Evolutionary conservation across 2,888 invertebrate species (phyloP).

Genomic region (Hydraecia micacea): DNA sequence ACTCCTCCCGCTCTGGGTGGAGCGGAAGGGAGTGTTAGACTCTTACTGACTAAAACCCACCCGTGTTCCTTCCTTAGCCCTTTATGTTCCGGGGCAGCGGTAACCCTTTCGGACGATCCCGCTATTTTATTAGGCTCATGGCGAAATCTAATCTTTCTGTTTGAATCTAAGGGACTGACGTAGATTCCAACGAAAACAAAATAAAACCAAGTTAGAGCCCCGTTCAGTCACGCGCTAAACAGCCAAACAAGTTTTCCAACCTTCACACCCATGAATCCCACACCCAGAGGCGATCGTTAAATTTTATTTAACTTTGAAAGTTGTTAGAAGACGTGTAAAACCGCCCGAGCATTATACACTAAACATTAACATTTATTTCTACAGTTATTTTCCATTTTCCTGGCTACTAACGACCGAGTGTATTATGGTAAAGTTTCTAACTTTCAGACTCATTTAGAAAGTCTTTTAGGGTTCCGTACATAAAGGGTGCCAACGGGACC

Average conservation of each 20-base stretch:
- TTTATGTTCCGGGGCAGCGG: too few species aligned
- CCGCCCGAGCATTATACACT: slow-evolving; percentile 63
- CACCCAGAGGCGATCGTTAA: slow-evolving; percentile 67
- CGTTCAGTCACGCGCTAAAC: neutral
- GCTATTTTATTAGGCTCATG: neutral
- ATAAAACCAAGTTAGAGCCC: neutral
- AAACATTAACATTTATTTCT: slow-evolving; percentile 68
- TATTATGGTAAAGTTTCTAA: slow-evolving; percentile 44
- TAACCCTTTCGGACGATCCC: too few species aligned
- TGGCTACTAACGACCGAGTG: slow-evolving; percentile 43
- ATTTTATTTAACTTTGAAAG: slow-evolving; percentile 79
- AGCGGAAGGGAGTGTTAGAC: too few species aligned
- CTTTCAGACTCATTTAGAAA: slow-evolving; percentile 39
- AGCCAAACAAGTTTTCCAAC: slow-evolving; percentile 11
- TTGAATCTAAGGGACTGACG: neutral
- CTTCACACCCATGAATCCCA: slow-evolving; percentile 51
- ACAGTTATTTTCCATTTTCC: slow-evolving; percentile 71
- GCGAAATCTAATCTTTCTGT: neutral
- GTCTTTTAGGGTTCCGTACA: neutral
- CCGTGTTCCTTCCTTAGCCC: too few species aligned
- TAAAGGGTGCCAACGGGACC: neutral
- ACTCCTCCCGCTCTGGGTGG: too few species aligned
- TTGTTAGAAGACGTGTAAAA: slow-evolving; percentile 74
- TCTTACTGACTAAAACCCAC: too few species aligned
- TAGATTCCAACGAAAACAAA: neutral